Percentiles rank a stretch among this genome's conserved stretches.
phyloP scores from a whole-genome alignment of 2,797 vertebrate genomes.

The Siniperca undulata region DNA sequence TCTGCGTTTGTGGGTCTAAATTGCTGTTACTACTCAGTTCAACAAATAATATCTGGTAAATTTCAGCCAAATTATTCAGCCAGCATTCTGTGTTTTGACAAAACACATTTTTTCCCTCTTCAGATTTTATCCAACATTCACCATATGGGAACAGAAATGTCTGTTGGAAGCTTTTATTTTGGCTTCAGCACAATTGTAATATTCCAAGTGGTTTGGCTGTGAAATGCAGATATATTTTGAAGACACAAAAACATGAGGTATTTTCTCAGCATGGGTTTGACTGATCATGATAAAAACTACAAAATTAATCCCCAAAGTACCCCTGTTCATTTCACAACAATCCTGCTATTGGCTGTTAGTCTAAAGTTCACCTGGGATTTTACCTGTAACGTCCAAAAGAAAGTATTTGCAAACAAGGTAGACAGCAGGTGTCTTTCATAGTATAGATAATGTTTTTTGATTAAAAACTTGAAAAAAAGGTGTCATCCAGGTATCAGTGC shows the following conservation, averaged over 20 bases:
- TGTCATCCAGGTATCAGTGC: background rate
- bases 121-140: conserved; percentile 19
- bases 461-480: background rate
- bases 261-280: background rate
- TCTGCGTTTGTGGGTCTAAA: background rate
- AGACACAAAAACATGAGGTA: background rate
- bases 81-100: conserved; percentile 28
- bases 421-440: background rate
- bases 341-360: background rate
- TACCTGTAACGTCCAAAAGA: background rate
- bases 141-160: conserved; percentile 35
- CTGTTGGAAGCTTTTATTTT: conserved; percentile 11
- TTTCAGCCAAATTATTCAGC: conserved; percentile 27
- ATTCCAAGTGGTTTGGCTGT: conserved; percentile 20
- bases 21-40: background rate
- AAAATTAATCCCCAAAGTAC: background rate
- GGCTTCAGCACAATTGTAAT: conserved; percentile 16
- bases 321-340: background rate
- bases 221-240: conserved; percentile 22
- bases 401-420: background rate
- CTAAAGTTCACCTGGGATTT: background rate
- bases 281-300: background rate
- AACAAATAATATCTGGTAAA: conserved; percentile 3
- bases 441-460: background rate
- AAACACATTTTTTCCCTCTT: conserved; percentile 12